Conservation (phyloP, 2,888 invertebrate species). For the Lymantria monacha region DNA sequence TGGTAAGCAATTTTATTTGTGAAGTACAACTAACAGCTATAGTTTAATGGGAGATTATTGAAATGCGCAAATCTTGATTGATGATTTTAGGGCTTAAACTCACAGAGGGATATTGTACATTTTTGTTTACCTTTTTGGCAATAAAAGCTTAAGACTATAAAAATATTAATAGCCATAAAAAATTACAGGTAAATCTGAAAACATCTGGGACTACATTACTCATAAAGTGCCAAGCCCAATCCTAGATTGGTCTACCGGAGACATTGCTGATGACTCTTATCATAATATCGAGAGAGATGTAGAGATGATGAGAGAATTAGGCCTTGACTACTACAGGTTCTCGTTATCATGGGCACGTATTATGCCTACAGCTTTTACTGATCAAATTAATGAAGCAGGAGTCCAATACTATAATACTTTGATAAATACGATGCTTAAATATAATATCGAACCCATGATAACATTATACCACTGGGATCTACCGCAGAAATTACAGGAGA, state of each 20-base stretch:
- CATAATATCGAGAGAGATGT: slow-evolving; percentile 81
- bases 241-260: slow-evolving; percentile 77
- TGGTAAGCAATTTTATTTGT: slow-evolving; percentile 22
- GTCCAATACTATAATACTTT: slow-evolving; percentile 59
- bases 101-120: too few species aligned
- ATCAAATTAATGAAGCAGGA: slow-evolving; percentile 77
- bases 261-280: slow-evolving; percentile 83
- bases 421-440: slow-evolving; percentile 78
- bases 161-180: neutral
- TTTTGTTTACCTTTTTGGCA: too few species aligned
- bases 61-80: too few species aligned
- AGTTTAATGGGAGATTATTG: too few species aligned
- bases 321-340: slow-evolving; percentile 77
- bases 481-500: slow-evolving; percentile 58
- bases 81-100: too few species aligned
- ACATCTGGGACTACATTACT: slow-evolving; percentile 84
- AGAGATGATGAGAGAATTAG: slow-evolving; percentile 64
- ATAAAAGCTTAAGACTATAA: too few species aligned
- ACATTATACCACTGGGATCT: too few species aligned
- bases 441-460: too few species aligned
- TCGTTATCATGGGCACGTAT: slow-evolving; percentile 85
- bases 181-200: slow-evolving; percentile 74
- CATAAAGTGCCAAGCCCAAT: slow-evolving; percentile 72
- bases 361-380: slow-evolving; percentile 79
- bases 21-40: too few species aligned